Evolutionary conservation across 2,797 vertebrate species (phyloP).

Genomic region (Poliocrania exsul): DNA sequence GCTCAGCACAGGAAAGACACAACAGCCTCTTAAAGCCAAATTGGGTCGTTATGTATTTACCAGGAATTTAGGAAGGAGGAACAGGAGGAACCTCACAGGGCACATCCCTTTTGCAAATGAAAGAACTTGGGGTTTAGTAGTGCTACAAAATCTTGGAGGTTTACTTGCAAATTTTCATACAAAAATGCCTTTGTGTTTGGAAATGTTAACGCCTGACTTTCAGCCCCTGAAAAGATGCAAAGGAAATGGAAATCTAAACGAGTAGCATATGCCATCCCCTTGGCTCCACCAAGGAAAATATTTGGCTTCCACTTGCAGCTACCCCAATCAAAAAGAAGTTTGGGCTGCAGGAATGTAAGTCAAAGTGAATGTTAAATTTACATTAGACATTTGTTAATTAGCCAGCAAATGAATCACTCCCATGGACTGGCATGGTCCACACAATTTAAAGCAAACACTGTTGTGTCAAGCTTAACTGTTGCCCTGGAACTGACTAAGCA

Average conservation of each 20-base stretch:
- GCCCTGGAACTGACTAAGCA: slow-evolving; percentile 24
- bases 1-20: not conserved
- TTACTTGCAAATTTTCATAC: not conserved
- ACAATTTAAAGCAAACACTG: slow-evolving; percentile 21
- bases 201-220: slow-evolving; percentile 8
- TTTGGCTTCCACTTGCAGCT: slow-evolving; percentile 64
- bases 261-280: slow-evolving; percentile 45
- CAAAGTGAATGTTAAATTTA: slow-evolving; percentile 51
- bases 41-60: not conserved
- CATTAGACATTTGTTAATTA: slow-evolving; percentile 61
- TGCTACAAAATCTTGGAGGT: not conserved
- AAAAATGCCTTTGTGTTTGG: slow-evolving; percentile 33
- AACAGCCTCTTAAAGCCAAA: not conserved
- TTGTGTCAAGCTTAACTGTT: slow-evolving; percentile 9
- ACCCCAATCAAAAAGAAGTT: slow-evolving; percentile 48
- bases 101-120: not conserved
- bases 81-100: not conserved
- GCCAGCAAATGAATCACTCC: slow-evolving; percentile 42
- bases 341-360: slow-evolving; percentile 54
- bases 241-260: slow-evolving; percentile 61
- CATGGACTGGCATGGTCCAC: not conserved
- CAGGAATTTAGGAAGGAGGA: not conserved
- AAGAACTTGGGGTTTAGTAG: not conserved
- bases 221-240: slow-evolving; percentile 51
- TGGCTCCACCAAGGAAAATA: slow-evolving; percentile 55